phyloP scores from a whole-genome alignment of 23 tunicate genomes.

The Aplidium turbinatum region DNA sequence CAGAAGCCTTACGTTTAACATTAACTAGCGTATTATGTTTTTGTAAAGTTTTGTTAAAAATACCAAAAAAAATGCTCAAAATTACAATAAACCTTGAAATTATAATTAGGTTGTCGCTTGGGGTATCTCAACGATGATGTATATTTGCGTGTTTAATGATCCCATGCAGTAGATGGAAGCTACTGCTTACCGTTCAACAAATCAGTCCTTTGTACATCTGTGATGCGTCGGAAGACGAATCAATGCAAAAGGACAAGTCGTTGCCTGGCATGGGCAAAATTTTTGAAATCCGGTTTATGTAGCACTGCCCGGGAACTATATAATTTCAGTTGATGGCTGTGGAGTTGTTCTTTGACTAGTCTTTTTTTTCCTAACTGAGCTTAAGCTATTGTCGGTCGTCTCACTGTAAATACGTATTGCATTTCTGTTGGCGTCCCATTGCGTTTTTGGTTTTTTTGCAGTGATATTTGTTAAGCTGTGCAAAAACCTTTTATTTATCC shows the following conservation, averaged over 20 bases:
- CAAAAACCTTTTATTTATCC: slow-evolving; percentile 29
- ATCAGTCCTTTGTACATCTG: too few relatives aligned
- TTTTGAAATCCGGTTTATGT: not conserved
- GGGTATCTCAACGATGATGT: too few relatives aligned
- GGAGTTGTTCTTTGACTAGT: not conserved
- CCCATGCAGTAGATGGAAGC: not conserved
- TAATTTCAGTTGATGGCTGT: not conserved
- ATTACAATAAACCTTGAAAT: too few relatives aligned
- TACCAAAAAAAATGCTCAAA: too few relatives aligned
- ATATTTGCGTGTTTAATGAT: not conserved
- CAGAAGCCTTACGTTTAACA: slow-evolving; percentile 9
- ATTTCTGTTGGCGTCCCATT: not conserved
- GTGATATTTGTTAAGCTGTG: slow-evolving; percentile 73
- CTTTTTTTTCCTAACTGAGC: not conserved
- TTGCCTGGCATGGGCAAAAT: too few relatives aligned
- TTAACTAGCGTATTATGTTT: too few relatives aligned
- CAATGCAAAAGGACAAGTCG: too few relatives aligned
- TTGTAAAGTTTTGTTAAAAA: too few relatives aligned
- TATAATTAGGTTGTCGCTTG: too few relatives aligned
- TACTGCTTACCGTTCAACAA: too few relatives aligned
- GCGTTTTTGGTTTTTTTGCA: slow-evolving; percentile 52
- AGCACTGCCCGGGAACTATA: not conserved
- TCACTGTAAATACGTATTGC: slow-evolving; percentile 25
- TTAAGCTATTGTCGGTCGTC: not conserved
- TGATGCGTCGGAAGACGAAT: too few relatives aligned